Base-by-base conservation (phyloP, 2,888 invertebrate species). In the Sinopyrophorus schimmeli region DNA sequence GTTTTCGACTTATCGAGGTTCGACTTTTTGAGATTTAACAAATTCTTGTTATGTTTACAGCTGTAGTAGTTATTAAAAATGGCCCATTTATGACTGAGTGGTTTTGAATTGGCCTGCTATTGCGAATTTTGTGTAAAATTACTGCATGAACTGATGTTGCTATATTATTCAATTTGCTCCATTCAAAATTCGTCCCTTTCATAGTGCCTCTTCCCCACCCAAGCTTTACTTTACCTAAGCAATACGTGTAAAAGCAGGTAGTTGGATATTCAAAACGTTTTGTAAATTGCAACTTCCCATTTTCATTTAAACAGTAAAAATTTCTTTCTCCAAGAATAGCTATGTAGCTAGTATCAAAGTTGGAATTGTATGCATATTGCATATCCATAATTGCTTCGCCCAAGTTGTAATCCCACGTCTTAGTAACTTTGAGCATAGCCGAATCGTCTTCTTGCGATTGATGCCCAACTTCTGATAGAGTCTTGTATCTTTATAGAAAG, bases 261-360 rank as follows among this genome's bases (percentile, higher is more conserved):
- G 94, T 89, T 51, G 83, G 83, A 74, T 83, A 95, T 63, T 94
- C 92, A 54, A 95, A 80, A 66, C 88, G 86, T 64, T 92, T 87
- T 74, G 88, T 86, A 67, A 86, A 92, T 63, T 84, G 86, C 59
- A 94, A 74, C 40, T 83, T 80, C 5, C 94, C 95, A 61, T 81
- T 84, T 61, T 91, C 91, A 59, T 82, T 83, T 56, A 92, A 77
- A 66, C 86, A 87, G 64, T 85, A 92, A 9, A 96, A 77, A 73
- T 89, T 88, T 60, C 87, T 81, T 72, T 95, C 93, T 21, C 92
- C 93, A 46, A 95, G 74, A 16, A 92, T 82, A 53, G 92, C 72
- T 42, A 96, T 82, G 51, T 82, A 83, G 4, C 87, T 83, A n/a
- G n/a, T n/a, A 73, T 79, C 84, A 72, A 71, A 82, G 71, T 81